phyloP scores from a whole-genome alignment of 2,888 invertebrate species.

The Leptogaster cylindrica region DNA sequence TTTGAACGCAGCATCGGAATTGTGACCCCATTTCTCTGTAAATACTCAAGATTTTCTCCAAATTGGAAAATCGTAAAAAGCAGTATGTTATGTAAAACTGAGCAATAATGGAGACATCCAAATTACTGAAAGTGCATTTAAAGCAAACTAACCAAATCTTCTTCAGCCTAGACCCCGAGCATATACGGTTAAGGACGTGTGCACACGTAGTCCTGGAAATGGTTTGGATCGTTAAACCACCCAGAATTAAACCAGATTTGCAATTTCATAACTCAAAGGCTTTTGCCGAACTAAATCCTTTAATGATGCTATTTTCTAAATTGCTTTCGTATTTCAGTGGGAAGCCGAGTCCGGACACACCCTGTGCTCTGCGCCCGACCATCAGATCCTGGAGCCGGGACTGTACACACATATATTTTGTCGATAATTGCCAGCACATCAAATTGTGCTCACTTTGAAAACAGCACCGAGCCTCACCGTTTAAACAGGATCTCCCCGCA shows the following conservation, averaged over 20 bases:
- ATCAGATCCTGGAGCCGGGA: not conserved
- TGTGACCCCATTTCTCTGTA: no score
- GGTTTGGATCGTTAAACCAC: constrained; percentile 43
- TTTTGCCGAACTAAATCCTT: constrained; percentile 46
- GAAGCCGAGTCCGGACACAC: constrained; percentile 26
- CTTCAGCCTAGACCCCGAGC: not conserved
- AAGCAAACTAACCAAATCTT: constrained; percentile 3
- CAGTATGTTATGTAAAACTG: no score
- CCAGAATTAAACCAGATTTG: constrained; percentile 47
- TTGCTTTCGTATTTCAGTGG: constrained; percentile 44
- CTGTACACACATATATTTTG: constrained; percentile 40
- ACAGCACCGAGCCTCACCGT: not conserved
- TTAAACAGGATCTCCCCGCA: not conserved
- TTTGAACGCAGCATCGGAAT: no score
- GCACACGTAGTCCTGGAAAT: constrained; percentile 26
- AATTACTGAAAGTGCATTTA: constrained; percentile 3
- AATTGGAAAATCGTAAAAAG: no score
- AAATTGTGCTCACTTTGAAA: constrained; percentile 37
- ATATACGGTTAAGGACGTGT: constrained; percentile 3
- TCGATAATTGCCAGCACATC: constrained; percentile 45
- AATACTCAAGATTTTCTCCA: no score
- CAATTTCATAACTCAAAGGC: constrained; percentile 47
- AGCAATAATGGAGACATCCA: not conserved
- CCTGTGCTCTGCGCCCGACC: not conserved
- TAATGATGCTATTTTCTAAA: constrained; percentile 47